phyloP scores from a whole-genome alignment of 2,888 invertebrate species.

The Hypolimnas misippus region DNA sequence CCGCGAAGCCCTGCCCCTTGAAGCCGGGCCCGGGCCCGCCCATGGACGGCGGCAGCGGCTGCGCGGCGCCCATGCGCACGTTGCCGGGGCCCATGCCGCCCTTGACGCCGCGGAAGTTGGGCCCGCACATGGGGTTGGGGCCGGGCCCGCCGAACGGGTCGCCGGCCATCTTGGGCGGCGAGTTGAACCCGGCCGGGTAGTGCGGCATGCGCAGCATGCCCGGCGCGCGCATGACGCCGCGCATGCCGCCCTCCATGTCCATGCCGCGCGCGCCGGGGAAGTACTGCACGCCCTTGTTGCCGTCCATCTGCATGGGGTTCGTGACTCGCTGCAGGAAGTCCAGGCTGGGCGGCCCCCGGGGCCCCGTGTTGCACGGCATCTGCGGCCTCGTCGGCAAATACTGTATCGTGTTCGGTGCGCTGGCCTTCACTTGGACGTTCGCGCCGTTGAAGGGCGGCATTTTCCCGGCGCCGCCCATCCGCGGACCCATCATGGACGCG shows the following conservation, averaged over 20 bases:
- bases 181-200: constrained; percentile 75
- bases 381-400: constrained; percentile 98
- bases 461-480: constrained; percentile 83
- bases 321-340: constrained; percentile 95
- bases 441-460: constrained; percentile 85
- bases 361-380: constrained; percentile 87
- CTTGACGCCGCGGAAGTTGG: constrained; percentile 71
- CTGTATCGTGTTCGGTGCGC: constrained; percentile 98
- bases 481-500: constrained; percentile 87
- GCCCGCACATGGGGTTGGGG: constrained; percentile 66
- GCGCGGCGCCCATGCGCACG: constrained; percentile 82
- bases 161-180: constrained; percentile 74
- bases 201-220: constrained; percentile 77
- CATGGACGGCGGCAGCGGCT: constrained; percentile 91
- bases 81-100: constrained; percentile 65
- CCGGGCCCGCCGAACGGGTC: constrained; percentile 65
- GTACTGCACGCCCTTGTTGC: constrained; percentile 87
- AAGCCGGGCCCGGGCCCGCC: constrained; percentile 87
- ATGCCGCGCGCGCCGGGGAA: constrained; percentile 86
- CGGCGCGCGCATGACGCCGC: constrained; percentile 73
- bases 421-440: constrained; percentile 97
- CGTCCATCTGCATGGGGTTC: constrained; percentile 90
- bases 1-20: constrained; percentile 92
- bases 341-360: constrained; percentile 92
- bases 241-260: constrained; percentile 80